These are phyloP conservation scores for Eira barbara DNA, from an alignment of 2,113 vertebrate genomes.

Conservation along the genomic window DNA sequence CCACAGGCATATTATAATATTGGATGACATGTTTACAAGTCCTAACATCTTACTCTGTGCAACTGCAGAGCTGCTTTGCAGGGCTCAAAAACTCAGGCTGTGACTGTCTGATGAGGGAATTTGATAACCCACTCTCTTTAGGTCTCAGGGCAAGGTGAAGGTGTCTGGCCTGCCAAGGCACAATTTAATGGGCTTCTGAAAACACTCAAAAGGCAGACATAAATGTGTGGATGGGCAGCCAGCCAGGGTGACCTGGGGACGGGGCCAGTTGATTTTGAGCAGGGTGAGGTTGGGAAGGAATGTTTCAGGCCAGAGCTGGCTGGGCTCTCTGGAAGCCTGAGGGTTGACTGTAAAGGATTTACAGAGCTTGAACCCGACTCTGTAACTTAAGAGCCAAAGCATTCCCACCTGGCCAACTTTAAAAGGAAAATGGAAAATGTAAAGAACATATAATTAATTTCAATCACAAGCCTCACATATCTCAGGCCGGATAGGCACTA, in stretches of 20 bases:
- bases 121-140: constrained; percentile 86
- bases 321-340: constrained; percentile 72
- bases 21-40: constrained; percentile 83
- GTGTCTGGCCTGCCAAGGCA: constrained; percentile 89
- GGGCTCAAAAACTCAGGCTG: constrained; percentile 65
- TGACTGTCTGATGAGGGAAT: constrained; percentile 85
- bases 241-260: constrained; percentile 86
- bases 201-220: constrained; percentile 90
- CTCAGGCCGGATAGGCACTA: constrained; percentile 66
- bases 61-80: constrained; percentile 72
- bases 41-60: constrained; percentile 75
- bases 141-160: constrained; percentile 88
- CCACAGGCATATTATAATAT: constrained; percentile 73
- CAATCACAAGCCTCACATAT: constrained; percentile 78
- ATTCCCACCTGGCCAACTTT: constrained; percentile 84
- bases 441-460: constrained; percentile 87
- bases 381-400: constrained; percentile 81
- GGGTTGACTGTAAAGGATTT: constrained; percentile 82
- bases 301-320: constrained; percentile 85
- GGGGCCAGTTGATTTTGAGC: constrained; percentile 85
- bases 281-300: constrained; percentile 86
- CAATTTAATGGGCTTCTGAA: constrained; percentile 92
- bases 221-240: constrained; percentile 90
- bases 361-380: constrained; percentile 72
- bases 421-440: constrained; percentile 83